Evolutionary conservation across 2,797 vertebrate species (phyloP), one percentile per base, ranked within the genome.

Genomic region (Lepidocolaptes lacrymiger): DNA sequence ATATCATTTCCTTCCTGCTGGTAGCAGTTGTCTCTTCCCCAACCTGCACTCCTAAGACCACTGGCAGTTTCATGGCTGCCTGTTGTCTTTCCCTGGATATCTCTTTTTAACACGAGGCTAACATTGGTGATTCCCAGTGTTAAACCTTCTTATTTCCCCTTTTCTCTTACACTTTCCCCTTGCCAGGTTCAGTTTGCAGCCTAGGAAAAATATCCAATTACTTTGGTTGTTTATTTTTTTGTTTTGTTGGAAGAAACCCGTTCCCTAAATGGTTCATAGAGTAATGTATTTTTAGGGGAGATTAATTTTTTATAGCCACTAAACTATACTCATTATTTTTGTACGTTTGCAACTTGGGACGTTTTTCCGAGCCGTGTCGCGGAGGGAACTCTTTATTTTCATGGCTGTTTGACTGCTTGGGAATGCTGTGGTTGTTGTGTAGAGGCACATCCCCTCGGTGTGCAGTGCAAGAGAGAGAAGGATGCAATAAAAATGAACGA

Each of bases 321-420:
- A 96, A 97, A 96, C 96, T 96, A 92, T 97, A 94, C 96, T 97
- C 97, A 66, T 98, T 98, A 97, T 97, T 98, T 98, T 98, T 98
- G 92, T 98, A 98, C 71, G 4, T 95, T 93, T 82, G 92, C 94
- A 96, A 94, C 74, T 90, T 63, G 68, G 88, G 88, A 79, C 94
- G 23, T 90, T 96, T 93, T 92, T 69, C 95, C 79, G 84, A 95
- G 85, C 89, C 30, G 48, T 74, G 94, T 94, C 20, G 76, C 19
- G 30, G 87, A 91, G 91, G 79, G 76, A 89, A 77, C 59, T 1
- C 59, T 91, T 91, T 91, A 55, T 75, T 96, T 91, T 88, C 96
- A 16, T 85, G 94, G 71, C 88, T 49, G 94, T 96, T 95, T 61
- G 93, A 55, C 81, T 89, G 11, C 85, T 95, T 61, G 4, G 90